A percentile compares a stretch with the other conserved stretches of the same genome.
phyloP scores from a whole-genome alignment of 2,888 invertebrate genomes.

The Pandemis corylana region DNA sequence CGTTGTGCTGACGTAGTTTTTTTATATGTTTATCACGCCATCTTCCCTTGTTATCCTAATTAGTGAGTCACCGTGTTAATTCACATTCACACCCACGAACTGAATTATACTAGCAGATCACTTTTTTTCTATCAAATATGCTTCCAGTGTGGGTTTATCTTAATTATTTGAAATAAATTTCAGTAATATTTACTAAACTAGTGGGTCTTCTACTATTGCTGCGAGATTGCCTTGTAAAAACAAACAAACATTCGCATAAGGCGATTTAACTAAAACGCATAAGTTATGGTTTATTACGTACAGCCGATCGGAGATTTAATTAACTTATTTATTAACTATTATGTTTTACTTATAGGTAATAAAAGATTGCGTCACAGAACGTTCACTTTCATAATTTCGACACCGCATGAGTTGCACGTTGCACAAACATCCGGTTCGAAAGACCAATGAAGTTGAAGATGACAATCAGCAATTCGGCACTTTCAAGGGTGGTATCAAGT shows the following conservation, averaged over 20 bases:
- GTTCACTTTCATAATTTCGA: constrained; percentile 79
- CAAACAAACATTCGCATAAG: neutral
- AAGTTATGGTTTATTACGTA: neutral
- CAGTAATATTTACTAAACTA: neutral
- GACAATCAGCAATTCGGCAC: constrained; percentile 50
- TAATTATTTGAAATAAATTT: neutral
- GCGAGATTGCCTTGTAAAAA: neutral
- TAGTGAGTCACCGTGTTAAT: constrained; percentile 27
- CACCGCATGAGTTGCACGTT: constrained; percentile 77
- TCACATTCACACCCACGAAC: constrained; percentile 17
- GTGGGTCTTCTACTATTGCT: neutral
- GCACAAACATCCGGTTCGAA: constrained; percentile 77
- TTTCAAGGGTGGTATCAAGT: constrained; percentile 48
- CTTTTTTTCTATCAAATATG: neutral
- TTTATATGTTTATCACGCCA: constrained; percentile 10
- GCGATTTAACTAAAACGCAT: neutral
- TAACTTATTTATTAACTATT: constrained; percentile 60
- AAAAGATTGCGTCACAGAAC: constrained; percentile 75
- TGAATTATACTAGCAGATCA: neutral
- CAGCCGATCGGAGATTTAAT: constrained; percentile 48
- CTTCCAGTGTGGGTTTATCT: neutral
- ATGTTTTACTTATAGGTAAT: constrained; percentile 68
- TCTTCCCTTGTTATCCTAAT: constrained; percentile 21
- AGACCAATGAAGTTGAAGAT: constrained; percentile 54
- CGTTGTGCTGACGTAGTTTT: constrained; percentile 28